Base-by-base conservation (phyloP, 2,888 invertebrate species). In the Chesias legatella region DNA sequence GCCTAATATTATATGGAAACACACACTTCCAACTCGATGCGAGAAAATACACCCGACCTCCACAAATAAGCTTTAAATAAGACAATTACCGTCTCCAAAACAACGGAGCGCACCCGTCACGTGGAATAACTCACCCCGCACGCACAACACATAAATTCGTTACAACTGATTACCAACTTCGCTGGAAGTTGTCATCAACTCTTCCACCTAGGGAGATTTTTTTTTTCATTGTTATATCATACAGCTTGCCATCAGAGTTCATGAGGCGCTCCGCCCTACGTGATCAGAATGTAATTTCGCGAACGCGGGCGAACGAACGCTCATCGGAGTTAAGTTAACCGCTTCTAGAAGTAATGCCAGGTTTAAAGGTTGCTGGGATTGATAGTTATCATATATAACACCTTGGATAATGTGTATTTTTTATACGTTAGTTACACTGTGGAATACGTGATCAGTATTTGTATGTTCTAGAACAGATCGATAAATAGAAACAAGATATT, bases 81-180 rank as follows among this genome's bases (percentile, higher is more conserved):
- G 42, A 50, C 49, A 53, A 54, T 51, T 51, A 47, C 48, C 35
- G 48, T 42, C 51, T 43, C 40, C 34, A 34, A 17, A 37, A 36
- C 43, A 43, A 33, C 41, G 37, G 33, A 33, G 41, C 36, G 40
- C 39, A 39, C 33, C 48, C 43, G 51, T 47, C 51, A 47, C 47
- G 32, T 49, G 38, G 51, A 35, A 44, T 53, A 44, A 57, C 61
- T 44, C 53, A 53, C 46, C 43, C 51, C 53, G 54, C 57, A 83
- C 86, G 84, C 82, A 69, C 78, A 56, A 60, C 60, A 75, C 79
- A 80, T 85, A 85, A 85, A 84, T 86, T 83, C 71, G 79, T 83
- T 79, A 79, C 76, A 82, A 79, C 82, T 84, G 84, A 85, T 86
- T 84, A 85, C 75, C 67, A 84, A 86, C 70, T 86, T 83, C 67